Conservation (phyloP, 1,140 invertebrate species). For the Araneus ventricosus region DNA sequence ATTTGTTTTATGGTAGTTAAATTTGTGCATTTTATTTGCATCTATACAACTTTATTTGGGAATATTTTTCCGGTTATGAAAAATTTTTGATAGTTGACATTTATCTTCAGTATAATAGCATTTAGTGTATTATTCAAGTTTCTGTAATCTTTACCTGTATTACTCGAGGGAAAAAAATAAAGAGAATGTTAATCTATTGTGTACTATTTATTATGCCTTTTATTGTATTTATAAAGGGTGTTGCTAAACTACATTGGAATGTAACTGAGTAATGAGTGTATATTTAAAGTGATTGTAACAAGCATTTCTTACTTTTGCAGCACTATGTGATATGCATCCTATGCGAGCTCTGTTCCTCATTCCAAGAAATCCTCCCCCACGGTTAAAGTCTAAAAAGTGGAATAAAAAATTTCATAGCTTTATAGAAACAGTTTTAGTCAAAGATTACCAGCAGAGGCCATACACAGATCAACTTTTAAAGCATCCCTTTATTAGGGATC, state of each 20-base stretch:
- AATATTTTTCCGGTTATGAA: too few relatives aligned
- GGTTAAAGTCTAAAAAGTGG: slow-evolving; percentile 99
- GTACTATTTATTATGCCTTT: not conserved
- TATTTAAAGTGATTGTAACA: not conserved
- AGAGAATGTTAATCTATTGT: not conserved
- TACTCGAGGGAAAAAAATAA: too few relatives aligned
- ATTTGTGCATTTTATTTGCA: too few relatives aligned
- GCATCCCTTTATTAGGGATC: slow-evolving; percentile 98
- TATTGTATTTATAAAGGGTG: not conserved
- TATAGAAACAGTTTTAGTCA: slow-evolving; percentile 93
- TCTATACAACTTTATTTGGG: too few relatives aligned
- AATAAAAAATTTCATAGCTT: slow-evolving; percentile 94
- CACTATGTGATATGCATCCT: slow-evolving; percentile 95
- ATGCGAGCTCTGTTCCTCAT: slow-evolving; percentile 99
- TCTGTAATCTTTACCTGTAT: not conserved
- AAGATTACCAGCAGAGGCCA: slow-evolving; percentile 98
- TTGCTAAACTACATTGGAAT: not conserved
- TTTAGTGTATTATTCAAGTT: too few relatives aligned
- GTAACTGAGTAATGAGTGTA: not conserved
- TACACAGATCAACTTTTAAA: slow-evolving; percentile 98
- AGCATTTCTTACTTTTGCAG: slow-evolving; percentile 78
- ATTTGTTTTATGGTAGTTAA: too few relatives aligned
- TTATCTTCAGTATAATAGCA: too few relatives aligned
- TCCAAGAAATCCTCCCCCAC: slow-evolving; percentile 97
- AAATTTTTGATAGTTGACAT: too few relatives aligned